These are phyloP conservation scores for Verasper variegatus DNA, from an alignment of 2,113 vertebrate species.

Conservation along the genomic window DNA sequence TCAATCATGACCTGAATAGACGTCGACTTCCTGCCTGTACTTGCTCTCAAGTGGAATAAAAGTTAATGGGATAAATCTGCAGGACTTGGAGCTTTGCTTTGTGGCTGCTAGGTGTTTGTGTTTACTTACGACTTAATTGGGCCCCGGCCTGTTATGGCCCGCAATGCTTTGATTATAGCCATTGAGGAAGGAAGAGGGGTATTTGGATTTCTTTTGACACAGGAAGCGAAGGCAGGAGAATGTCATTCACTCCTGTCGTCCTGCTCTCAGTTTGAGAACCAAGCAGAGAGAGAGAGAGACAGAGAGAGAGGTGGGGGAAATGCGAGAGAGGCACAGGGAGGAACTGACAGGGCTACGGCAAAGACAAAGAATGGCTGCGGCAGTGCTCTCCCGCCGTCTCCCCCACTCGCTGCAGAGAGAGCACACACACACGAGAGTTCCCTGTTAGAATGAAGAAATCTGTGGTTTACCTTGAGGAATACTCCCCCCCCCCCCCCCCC, in stretches of 20 bases:
- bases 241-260: constrained; percentile 64
- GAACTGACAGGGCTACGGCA: constrained; percentile 64
- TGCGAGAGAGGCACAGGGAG: constrained; percentile 43
- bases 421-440: constrained; percentile 24
- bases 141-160: constrained; percentile 60
- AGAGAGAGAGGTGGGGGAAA: neutral
- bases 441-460: constrained; percentile 13
- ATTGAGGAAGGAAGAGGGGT: constrained; percentile 69
- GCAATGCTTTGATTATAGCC: constrained; percentile 79
- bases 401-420: constrained; percentile 39
- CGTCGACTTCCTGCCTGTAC: constrained; percentile 54
- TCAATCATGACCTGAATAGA: constrained; percentile 44
- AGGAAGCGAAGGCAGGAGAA: constrained; percentile 68
- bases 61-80: constrained; percentile 50
- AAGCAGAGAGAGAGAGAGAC: constrained; percentile 6
- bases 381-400: constrained; percentile 52
- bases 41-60: constrained; percentile 47
- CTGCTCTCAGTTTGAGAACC: constrained; percentile 25
- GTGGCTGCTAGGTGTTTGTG: constrained; percentile 66
- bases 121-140: constrained; percentile 82
- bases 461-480: constrained; percentile 35
- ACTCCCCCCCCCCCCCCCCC: constrained; percentile 6
- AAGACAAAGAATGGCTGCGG: constrained; percentile 74
- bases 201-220: constrained; percentile 78
- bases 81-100: constrained; percentile 44